Evolutionary conservation across 2,113 vertebrate species (phyloP).

Genomic region (Oreocharis arfaki): DNA sequence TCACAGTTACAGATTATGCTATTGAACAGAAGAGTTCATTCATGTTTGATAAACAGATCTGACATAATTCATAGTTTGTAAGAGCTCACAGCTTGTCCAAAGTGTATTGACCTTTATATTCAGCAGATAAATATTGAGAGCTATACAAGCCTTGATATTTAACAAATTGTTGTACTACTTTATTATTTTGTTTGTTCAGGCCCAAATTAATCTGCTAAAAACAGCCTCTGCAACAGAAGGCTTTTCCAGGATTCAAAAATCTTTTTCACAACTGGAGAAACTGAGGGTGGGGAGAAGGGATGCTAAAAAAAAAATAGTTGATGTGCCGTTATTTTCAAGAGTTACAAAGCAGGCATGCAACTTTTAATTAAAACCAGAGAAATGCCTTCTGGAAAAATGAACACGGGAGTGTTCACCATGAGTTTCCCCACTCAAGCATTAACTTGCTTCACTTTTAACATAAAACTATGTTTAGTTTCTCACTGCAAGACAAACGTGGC

Average conservation of each 20-base stretch:
- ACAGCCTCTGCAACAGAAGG: background rate
- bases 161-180: background rate
- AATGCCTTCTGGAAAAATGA: background rate
- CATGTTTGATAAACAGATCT: background rate
- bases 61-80: background rate
- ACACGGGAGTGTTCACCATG: background rate
- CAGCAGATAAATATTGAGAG: background rate
- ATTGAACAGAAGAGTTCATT: background rate
- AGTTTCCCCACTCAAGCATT: background rate
- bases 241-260: background rate
- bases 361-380: background rate
- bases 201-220: background rate
- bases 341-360: background rate
- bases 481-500: background rate
- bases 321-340: background rate
- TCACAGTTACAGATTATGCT: background rate
- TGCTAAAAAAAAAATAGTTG: background rate
- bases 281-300: accelerated
- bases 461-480: background rate
- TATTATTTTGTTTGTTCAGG: background rate
- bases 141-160: background rate
- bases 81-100: background rate
- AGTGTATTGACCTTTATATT: background rate
- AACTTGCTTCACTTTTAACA: background rate
- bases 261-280: background rate